Percentiles rank a stretch among this genome's conserved stretches.
Conservation (phyloP, 2,888 invertebrate species). For the Limnephilus marmoratus region DNA sequence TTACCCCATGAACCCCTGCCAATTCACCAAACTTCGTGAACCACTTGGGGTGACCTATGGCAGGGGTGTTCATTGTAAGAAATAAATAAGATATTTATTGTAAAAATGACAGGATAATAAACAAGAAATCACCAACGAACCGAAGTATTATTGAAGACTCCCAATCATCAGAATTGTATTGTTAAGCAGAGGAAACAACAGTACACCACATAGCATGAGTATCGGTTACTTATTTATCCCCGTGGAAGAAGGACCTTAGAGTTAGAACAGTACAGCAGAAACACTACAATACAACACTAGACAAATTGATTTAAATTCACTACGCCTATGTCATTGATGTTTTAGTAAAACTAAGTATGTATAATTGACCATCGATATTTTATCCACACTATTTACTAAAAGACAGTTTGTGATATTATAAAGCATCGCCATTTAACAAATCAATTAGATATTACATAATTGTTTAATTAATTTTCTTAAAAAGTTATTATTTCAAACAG, state of each 20-base stretch:
- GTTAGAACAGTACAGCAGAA: neutral
- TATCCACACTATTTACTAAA: neutral
- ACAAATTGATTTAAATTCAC: neutral
- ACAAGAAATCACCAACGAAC: too few relatives aligned
- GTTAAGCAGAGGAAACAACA: too few relatives aligned
- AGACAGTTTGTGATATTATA: slow-evolving; percentile 32
- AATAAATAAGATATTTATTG: too few relatives aligned
- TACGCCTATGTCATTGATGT: neutral
- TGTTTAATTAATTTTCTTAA: neutral
- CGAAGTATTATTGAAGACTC: too few relatives aligned
- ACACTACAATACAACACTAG: neutral
- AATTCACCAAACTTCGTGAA: too few relatives aligned
- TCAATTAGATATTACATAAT: neutral
- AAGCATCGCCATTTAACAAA: neutral
- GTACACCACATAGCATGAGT: too few relatives aligned
- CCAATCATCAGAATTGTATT: too few relatives aligned
- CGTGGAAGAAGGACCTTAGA: neutral
- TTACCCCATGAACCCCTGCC: too few relatives aligned
- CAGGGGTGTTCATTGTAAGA: too few relatives aligned
- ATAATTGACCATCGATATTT: slow-evolving; percentile 11
- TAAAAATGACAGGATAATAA: too few relatives aligned
- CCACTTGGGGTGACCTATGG: too few relatives aligned
- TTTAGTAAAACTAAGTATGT: neutral
- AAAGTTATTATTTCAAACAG: neutral
- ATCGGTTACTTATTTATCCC: too few relatives aligned